Evolutionary conservation across 1,140 invertebrate genomes (phyloP), one percentile per base, ranked within the genome.

Genomic region (Lepidotrigona ventralis): DNA sequence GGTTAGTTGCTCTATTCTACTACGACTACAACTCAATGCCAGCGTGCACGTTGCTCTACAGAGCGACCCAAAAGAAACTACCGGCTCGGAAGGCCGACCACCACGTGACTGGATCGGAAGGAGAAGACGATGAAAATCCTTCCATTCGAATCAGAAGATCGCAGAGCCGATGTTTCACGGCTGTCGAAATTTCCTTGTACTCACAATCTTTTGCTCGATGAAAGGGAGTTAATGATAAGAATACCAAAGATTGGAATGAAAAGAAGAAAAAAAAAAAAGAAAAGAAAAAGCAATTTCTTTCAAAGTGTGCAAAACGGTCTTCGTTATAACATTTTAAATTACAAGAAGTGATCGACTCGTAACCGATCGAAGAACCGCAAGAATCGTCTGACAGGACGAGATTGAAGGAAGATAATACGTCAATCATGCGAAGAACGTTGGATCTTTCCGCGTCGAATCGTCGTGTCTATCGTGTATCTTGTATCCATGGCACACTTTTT

Each of bases 1-100:
- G 88, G 85, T 89, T 88, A 89, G 88, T 89, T 88, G 87, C 87
- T 82, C 89, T 86, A 90, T 90, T 90, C 88, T 87, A 86, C 88
- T 86, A 82, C 86, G 87, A 70, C 79, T 89, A 83, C 86, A 79
- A 85, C 86, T 90, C 90, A 91, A 91, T 91, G 90, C 90, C 90
- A 91, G 87, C 87, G 79, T 85, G 63, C 83, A 80, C 78, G 86
- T 84, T 78, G 84, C 81, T 72, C 68, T 88, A 89, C 84, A 89
- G 87, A 86, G 83, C 81, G 84, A 77, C 84, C 79, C 87, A 89
- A 89, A 89, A 88, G 75, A 79, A n/a, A 60, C 66, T 58, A 53
- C 51, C 58, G 39, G 51, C 51, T 64, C 1, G 54, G 54, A 29
- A 68, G 21, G 58, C 46, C 75, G 26, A 33, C 33, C 39, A n/a